Evolutionary conservation across 2,113 vertebrate species (phyloP), one percentile per base, ranked within the genome.

Genomic region (Alces alces): DNA sequence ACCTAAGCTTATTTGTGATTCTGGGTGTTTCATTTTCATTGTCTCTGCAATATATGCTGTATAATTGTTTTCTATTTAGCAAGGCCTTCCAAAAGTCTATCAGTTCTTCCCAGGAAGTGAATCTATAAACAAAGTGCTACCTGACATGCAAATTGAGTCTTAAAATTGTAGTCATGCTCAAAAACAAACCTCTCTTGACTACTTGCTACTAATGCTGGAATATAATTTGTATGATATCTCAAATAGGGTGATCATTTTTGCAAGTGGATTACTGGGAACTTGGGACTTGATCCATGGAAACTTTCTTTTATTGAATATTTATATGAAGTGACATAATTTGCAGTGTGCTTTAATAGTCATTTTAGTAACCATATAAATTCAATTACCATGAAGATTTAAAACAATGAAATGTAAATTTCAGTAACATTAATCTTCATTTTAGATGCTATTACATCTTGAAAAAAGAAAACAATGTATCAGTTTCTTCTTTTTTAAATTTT

Each of bases 231-330:
- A 16, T 83, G 30, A 47, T 84, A 66, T 96, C 21, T 89, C 84
- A 61, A 94, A 93, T 14, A 11, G 1, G 33, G 10, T 43, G 43
- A 76, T 23, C n/a, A 80, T 80, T 97, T 92, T 95, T 96, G 60
- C 13, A 89, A 86, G 54, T 30, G 66, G 85, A 66, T 92, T 23
- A 36, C n/a, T 78, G 12, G 1, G 8, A 55, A 55, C 85, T 95
- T 96, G 78, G 78, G 57, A 76, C n/a, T 58, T 89, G 23, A 79
- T 79, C 79, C 89, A 90, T 39, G 80, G 30, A 92, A 85, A 79
- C 86, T 79, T 45, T 66, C 47, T 96, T 94, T 90, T 86, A 94
- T 61, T 66, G 47, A 93, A 28, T 39, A 92, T 85, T 97, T 97
- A 45, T 33, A 61, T 70, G 12, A 0, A 36, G 36, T 88, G 23